Conservation (phyloP, 1,140 invertebrate species). For the Lepidostoma basale region DNA sequence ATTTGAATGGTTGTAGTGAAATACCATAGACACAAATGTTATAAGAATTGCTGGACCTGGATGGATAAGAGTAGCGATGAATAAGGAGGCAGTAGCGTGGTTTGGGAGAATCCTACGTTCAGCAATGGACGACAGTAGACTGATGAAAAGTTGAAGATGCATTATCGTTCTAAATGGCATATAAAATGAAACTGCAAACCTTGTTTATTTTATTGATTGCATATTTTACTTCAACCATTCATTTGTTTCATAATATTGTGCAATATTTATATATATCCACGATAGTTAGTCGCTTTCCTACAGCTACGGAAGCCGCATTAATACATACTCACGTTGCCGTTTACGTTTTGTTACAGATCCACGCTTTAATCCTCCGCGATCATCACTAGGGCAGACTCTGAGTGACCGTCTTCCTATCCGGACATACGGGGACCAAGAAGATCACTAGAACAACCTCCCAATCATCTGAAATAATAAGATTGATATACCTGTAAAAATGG, state of each 20-base stretch:
- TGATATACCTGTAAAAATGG: neutral
- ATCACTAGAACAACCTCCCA: neutral
- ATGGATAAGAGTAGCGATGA: no score
- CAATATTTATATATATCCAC: neutral
- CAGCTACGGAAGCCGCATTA: neutral
- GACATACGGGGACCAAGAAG: no score
- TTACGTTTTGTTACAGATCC: slow-evolving; percentile 21
- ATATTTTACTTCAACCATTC: neutral
- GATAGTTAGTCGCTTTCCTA: neutral
- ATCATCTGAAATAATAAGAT: neutral
- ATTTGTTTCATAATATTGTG: neutral
- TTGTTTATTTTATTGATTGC: neutral
- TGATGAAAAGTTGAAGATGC: no score
- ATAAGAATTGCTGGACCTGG: no score
- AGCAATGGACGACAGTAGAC: neutral
- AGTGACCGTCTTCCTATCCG: no score
- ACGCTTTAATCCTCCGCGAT: neutral
- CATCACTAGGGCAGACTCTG: neutral
- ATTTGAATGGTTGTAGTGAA: no score
- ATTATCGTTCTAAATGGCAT: no score
- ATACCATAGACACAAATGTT: no score
- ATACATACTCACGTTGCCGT: slow-evolving; percentile 2
- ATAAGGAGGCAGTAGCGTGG: no score
- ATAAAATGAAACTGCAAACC: no score
- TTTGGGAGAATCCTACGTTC: no score